A percentile compares a stretch with the other conserved stretches of the same genome.
phyloP scores from a whole-genome alignment of 2,888 invertebrate species.

The Syrista parreyssii region DNA sequence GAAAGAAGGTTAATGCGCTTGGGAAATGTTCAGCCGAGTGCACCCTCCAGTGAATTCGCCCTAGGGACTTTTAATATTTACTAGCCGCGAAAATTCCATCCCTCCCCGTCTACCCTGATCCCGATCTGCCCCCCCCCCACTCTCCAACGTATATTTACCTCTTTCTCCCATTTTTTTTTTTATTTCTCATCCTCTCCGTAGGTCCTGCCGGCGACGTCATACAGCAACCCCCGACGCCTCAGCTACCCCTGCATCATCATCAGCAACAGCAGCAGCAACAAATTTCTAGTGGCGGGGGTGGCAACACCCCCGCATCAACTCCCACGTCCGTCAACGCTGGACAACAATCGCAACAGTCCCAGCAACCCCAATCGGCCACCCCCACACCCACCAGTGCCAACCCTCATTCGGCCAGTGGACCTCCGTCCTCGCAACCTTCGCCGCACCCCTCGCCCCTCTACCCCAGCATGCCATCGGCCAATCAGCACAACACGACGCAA shows the following conservation, averaged over 20 bases:
- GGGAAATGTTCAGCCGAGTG: not conserved
- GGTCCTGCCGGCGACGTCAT: conserved; percentile 52
- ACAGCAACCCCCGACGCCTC: conserved; percentile 64
- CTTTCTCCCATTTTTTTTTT: conserved; percentile 2
- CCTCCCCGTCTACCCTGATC: not conserved
- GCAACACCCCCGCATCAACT: conserved; percentile 57
- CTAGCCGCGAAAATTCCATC: not conserved
- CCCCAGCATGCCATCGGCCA: conserved; percentile 53
- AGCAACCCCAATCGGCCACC: conserved; percentile 61
- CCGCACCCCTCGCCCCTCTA: conserved; percentile 62
- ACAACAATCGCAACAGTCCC: conserved; percentile 66
- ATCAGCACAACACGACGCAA: conserved; percentile 60
- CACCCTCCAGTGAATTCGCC: not conserved
- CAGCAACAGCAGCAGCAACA: conserved; percentile 67
- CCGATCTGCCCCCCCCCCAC: not conserved
- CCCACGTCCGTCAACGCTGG: conserved; percentile 47
- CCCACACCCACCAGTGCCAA: conserved; percentile 56
- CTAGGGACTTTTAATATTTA: conserved; percentile 2
- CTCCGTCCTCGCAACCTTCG: conserved; percentile 56
- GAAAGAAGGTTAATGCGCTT: not conserved
- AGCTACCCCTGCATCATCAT: conserved; percentile 45
- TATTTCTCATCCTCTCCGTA: conserved; percentile 19
- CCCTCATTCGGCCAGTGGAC: conserved; percentile 52
- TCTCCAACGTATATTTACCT: not conserved
- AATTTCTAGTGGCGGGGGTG: conserved; percentile 43